Evolutionary conservation across 2,113 vertebrate species (phyloP), one percentile per base, ranked within the genome.

Genomic region (Chaetodon auriga): DNA sequence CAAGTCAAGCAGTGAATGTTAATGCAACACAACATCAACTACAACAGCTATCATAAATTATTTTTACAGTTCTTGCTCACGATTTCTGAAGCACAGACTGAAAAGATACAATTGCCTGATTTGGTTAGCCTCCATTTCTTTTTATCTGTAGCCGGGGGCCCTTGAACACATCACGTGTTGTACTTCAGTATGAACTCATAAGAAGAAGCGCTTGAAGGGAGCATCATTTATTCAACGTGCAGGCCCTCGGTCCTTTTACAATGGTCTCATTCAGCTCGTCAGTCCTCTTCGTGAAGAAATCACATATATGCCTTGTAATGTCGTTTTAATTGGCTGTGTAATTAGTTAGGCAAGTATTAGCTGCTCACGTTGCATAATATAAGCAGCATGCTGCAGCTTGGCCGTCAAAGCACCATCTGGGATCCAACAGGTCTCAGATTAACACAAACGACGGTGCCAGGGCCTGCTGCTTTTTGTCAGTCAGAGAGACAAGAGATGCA

Each of bases 371-470:
- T 86, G 68, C 87, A 84, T 85, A 91, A 86, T 76, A 77, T 48
- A 75, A 74, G 69, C 85, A 78, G 65, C 73, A 49, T 64, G 85
- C 68, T 78, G 79, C 10, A 72, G 75, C 75, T 82, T 83, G 87
- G 84, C 88, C 68, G 77, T 78, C 72, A 38, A 3, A 53, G 74
- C 73, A 64, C 91, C 90, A 90, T 87, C 86, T 92, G 89, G 45
- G 82, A 82, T 90, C 82, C 84, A 84, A 90, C 82, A 82, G 83
- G 86, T 89, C 74, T 87, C 80, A 49, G 76, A 86, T 87, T 68
- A 82, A 63, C 85, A 70, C 79, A 25, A 83, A 81, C 79, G 3
- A 53, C 49, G 15, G 30, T 64, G 58, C 69, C 46, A 65, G 73
- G 21, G 61, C 49, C 71, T 54, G 16, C 62, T 65, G 77, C 35